Evolutionary conservation across 2,113 vertebrate genomes (phyloP).

Genomic region (Phaethon lepturus): DNA sequence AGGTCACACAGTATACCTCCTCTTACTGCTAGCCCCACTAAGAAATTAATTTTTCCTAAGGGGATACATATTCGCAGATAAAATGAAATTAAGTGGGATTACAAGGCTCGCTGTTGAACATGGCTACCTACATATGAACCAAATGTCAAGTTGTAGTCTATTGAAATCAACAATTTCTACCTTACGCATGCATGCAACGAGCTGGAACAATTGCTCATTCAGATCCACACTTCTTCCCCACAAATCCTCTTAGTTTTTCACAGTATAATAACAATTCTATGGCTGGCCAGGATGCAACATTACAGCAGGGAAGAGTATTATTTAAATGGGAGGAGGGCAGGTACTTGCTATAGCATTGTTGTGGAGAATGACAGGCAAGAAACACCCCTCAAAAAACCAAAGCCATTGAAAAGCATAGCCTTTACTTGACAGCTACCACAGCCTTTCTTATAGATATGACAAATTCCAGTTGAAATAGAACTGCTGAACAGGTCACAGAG

Average conservation of each 20-base stretch:
- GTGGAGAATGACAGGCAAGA: not conserved
- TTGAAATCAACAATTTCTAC: not conserved
- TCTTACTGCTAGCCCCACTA: not conserved
- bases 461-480: not conserved
- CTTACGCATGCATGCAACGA: not conserved
- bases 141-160: not conserved
- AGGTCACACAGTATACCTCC: not conserved
- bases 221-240: not conserved
- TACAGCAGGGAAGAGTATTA: not conserved
- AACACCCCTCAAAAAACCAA: not conserved
- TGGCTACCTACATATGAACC: not conserved
- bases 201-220: slow-evolving; percentile 11
- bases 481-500: not conserved
- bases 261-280: not conserved
- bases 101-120: not conserved
- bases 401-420: not conserved
- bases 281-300: not conserved
- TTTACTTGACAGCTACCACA: not conserved
- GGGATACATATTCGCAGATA: not conserved
- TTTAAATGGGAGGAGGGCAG: not conserved
- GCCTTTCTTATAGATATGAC: not conserved
- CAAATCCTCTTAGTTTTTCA: not conserved
- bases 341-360: not conserved
- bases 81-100: not conserved
- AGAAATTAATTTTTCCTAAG: not conserved